These are phyloP conservation scores for Aselliscus stoliczkanus DNA, from an alignment of 2,797 vertebrate genomes.

Conservation along the genomic window DNA sequence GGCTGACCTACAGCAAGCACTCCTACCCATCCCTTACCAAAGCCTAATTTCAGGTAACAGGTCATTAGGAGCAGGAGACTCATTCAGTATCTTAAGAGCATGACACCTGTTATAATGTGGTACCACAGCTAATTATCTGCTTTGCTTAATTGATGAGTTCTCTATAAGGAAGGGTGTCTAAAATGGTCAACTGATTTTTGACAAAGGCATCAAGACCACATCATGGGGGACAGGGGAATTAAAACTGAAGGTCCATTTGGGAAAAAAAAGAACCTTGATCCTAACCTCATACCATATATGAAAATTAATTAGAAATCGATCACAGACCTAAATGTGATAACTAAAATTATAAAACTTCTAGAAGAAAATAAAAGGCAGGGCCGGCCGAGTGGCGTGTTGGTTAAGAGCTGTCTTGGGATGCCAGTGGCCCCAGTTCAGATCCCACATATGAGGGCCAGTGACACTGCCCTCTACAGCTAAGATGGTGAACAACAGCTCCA, in stretches of 20 bases:
- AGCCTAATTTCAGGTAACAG: not conserved
- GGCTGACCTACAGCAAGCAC: not conserved
- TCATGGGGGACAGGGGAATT: not conserved
- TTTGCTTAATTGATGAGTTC: not conserved
- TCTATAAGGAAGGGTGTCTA: not conserved
- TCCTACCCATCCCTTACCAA: not conserved
- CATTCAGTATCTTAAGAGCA: not conserved
- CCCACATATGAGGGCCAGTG: too few species aligned
- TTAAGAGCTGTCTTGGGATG: too few species aligned
- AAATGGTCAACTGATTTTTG: not conserved
- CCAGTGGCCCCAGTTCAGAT: too few species aligned
- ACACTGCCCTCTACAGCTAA: too few species aligned
- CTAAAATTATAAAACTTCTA: not conserved
- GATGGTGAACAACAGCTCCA: too few species aligned
- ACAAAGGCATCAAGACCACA: not conserved
- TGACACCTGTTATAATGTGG: not conserved
- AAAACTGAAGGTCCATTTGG: not conserved
- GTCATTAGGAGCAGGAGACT: not conserved
- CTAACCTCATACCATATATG: not conserved
- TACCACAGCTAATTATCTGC: not conserved
- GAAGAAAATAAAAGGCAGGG: constrained; percentile 1
- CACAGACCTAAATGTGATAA: not conserved
- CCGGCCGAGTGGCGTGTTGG: too few species aligned
- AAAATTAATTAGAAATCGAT: not conserved
- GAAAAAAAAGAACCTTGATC: not conserved